Evolutionary conservation across 2,888 invertebrate genomes (phyloP), one percentile per base, ranked within the genome.

Genomic region (Zygogramma bicolorata): DNA sequence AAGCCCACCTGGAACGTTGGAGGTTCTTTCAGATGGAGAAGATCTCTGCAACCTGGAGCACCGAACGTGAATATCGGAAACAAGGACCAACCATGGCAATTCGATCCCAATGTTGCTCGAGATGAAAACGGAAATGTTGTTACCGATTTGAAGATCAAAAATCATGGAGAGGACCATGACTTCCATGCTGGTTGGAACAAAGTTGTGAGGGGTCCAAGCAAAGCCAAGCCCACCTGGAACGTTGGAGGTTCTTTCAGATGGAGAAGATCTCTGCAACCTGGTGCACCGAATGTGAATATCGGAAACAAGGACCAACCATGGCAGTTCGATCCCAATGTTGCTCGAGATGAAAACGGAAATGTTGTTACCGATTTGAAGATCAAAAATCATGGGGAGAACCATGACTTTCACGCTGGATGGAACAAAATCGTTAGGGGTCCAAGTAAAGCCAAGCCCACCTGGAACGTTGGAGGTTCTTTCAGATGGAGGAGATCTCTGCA

Each of bases 391-490:
- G 75, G 77, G 10, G 18, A 71, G 15, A 68, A 72, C 38, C 71
- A 77, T 25, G 77, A 77, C 34, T 60, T 77, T 22, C 70, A 72
- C 60, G 75, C 74, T 25, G 71, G 71, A n/a, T 77, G 61, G 58
- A 38, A 38, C 18, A 60, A 60, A 60, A 68, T 61, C 18, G 58
- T 76, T 15, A 69, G 76, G 61, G 77, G 77, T 27, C 77, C 77
- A 15, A 53, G 71, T 8, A 76, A 70, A 68, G 66, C 59, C n/a
- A 67, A 67, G 18, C 66, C 66, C 18, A 73, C 74, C 1, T 77
- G 77, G 77, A 71, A 75, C 40, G 76, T 72, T 42, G 77, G 77
- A 8, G 77, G 77, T 8, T 73, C 68, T 20, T 46, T 46, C 22
- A 70, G 61, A 42, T 77, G 72, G 70, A 67, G 42, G 15, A 59